These are phyloP conservation scores for Hormiphora californensis DNA, from an alignment of 37 sponge, comb jelly and placozoan species.

Conservation along the genomic window DNA sequence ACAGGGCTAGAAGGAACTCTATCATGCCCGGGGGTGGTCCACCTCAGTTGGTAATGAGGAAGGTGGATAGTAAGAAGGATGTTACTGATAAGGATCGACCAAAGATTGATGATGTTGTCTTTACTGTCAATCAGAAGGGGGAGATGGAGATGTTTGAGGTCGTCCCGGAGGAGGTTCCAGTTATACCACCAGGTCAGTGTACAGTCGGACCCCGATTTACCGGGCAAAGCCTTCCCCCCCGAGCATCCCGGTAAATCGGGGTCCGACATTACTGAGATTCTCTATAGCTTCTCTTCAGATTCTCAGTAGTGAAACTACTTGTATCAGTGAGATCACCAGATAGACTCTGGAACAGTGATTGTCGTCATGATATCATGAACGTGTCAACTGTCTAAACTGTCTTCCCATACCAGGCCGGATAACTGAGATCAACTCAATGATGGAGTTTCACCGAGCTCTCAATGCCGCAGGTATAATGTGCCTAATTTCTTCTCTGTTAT, in stretches of 20 bases:
- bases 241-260: too few species aligned
- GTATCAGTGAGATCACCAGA: neutral
- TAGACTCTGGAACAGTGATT: neutral
- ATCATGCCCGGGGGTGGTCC: neutral
- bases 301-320: neutral
- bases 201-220: too few species aligned
- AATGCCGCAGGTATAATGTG: too few species aligned
- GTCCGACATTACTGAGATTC: too few species aligned
- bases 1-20: conserved; percentile 1
- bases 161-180: neutral
- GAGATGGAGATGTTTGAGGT: conserved; percentile 35
- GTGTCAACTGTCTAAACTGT: too few species aligned
- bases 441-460: neutral
- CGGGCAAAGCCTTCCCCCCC: too few species aligned
- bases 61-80: neutral
- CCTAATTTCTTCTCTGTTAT: too few species aligned
- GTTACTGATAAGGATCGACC: neutral
- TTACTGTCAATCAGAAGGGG: neutral
- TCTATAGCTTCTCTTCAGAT: neutral
- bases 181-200: neutral
- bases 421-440: neutral
- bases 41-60: neutral
- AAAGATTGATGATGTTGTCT: neutral
- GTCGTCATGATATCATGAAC: too few species aligned
- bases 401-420: neutral